phyloP scores from a whole-genome alignment of 2,888 invertebrate species.

The Sympetrum striolatum region DNA sequence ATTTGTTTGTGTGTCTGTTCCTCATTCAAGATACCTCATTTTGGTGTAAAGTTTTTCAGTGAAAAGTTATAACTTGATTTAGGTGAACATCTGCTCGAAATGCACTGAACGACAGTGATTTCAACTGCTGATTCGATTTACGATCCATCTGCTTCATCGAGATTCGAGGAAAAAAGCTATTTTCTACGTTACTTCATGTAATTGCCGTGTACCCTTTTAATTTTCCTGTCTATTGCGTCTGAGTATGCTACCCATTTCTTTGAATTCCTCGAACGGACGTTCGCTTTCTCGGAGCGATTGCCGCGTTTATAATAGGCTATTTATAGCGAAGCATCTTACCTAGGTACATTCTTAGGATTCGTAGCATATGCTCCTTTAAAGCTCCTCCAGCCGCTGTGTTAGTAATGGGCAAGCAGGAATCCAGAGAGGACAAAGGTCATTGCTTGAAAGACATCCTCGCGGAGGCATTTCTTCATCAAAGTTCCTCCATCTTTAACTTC shows the following conservation, averaged over 20 bases:
- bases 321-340: neutral
- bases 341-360: neutral
- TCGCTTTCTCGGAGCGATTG: neutral
- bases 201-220: neutral
- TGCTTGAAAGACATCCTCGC: neutral
- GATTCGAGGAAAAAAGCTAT: no score
- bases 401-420: neutral
- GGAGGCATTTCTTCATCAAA: neutral
- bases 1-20: no score
- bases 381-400: neutral
- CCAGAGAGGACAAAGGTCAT: neutral
- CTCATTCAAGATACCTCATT: no score
- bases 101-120: no score
- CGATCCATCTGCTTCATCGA: no score
- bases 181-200: neutral
- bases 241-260: neutral
- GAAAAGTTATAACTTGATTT: no score
- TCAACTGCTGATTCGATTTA: no score
- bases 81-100: no score
- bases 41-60: no score
- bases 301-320: neutral
- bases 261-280: neutral
- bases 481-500: neutral
- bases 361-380: neutral
- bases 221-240: neutral